Conservation (phyloP, 2,888 invertebrate species). For the Drosophila melanocephala region DNA sequence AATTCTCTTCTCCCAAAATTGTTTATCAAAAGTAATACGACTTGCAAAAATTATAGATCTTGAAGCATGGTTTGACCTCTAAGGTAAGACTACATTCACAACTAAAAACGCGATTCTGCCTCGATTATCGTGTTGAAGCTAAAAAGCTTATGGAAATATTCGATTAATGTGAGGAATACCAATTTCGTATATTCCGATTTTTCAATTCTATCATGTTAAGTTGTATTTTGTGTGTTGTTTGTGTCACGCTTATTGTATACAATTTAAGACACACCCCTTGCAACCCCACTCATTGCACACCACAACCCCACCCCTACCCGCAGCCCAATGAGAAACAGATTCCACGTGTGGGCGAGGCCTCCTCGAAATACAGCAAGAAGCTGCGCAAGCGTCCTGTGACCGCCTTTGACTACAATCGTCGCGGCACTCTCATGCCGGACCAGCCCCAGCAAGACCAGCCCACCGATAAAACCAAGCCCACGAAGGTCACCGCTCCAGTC, state of each 20-base stretch:
- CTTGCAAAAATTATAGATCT: background rate
- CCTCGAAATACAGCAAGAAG: slow-evolving; percentile 35
- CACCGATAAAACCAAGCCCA: slow-evolving; percentile 16
- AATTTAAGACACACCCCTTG: background rate
- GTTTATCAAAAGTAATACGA: background rate
- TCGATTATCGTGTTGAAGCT: background rate
- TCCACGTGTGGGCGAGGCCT: slow-evolving; percentile 31
- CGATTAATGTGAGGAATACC: background rate
- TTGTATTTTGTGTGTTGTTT: background rate
- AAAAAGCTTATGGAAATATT: background rate
- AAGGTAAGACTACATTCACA: background rate
- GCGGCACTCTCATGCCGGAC: background rate
- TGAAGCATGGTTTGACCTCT: background rate
- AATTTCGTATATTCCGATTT: background rate
- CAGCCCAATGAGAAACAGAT: slow-evolving; percentile 35
- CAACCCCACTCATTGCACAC: background rate
- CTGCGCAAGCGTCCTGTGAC: slow-evolving; percentile 50
- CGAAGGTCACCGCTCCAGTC: background rate
- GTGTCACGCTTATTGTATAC: background rate
- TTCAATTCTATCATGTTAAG: background rate
- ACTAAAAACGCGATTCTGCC: background rate
- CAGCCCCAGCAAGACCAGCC: background rate
- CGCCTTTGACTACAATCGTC: slow-evolving; percentile 47
- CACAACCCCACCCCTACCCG: background rate
- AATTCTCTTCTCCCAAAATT: background rate